Base-by-base conservation (phyloP, 2,888 invertebrate genomes). In the Tanytarsus gracilentus region DNA sequence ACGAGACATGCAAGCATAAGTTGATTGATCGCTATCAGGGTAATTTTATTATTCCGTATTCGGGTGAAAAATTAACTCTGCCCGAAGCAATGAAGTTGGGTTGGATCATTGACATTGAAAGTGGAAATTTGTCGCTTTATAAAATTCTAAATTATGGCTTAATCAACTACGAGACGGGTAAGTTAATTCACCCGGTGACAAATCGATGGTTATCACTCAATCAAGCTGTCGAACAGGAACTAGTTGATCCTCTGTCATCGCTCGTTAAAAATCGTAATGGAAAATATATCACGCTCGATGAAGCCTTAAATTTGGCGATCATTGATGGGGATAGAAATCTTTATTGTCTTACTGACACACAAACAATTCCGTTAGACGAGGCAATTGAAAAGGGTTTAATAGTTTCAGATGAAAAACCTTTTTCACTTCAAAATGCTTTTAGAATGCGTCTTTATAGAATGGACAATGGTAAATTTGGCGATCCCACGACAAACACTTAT, bases 1-100 rank as follows among this genome's bases (percentile, higher is more conserved):
- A 84, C 3, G 92, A 93, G 68, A 86, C 91, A 16, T 88, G 88
- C 69, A 79, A 88, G 36, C 79, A 81, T 56, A 88, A 88, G 56
- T 81, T 92, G n/a, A 83, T 94, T 64, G 89, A 92, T 69, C 80
- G 88, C 65, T 77, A 86, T 63, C 83, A 82, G 48, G 90, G 90
- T 1, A 83, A 82, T 63, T 90, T 89, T 71, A 81, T 79, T 48
- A 85, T 88, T 66, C 84, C 86, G 1, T 78, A 81, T 61, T 81
- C 83, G 5, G 82, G 82, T 64, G 76, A 78, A 16, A 76, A 79
- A 62, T 78, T 90, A 40, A 76, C 85, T 8, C 70, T 92, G 4
- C 82, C 82, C 21, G 82, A 85, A 68, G 91, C 92, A 0, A 76
- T 92, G 71, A 83, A 84, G 63, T 71, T 83, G 65, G 90, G 89